Conservation (phyloP, 1,140 invertebrate genomes). For the Dreissena polymorpha region DNA sequence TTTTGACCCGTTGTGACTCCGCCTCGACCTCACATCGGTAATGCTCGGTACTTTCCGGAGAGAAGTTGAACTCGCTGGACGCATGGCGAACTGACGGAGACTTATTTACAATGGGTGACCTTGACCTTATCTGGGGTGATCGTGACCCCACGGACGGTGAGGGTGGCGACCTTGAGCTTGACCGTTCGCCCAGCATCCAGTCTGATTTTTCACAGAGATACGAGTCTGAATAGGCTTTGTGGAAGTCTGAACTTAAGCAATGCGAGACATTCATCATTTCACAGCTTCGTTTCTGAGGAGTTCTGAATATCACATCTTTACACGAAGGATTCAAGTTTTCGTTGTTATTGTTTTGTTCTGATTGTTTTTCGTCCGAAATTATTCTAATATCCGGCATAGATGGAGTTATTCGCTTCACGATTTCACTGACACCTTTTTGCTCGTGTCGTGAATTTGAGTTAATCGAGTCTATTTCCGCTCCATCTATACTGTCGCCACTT, state of each 20-base stretch:
- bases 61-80: slow-evolving; percentile 42
- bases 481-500: slow-evolving; percentile 32
- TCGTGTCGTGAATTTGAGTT: not conserved
- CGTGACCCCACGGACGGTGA: slow-evolving; percentile 27
- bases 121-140: slow-evolving; percentile 41
- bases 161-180: slow-evolving; percentile 48
- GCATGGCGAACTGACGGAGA: slow-evolving; percentile 26
- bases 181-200: slow-evolving; percentile 52
- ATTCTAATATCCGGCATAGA: slow-evolving; percentile 35
- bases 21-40: slow-evolving; percentile 33
- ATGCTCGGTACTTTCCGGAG: slow-evolving; percentile 41
- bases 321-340: not conserved
- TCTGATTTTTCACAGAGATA: slow-evolving; percentile 42
- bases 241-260: slow-evolving; percentile 6
- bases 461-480: not conserved
- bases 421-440: not conserved
- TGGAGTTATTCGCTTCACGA: slow-evolving; percentile 18
- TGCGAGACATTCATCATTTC: slow-evolving; percentile 17
- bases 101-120: slow-evolving; percentile 32
- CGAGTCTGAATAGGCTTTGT: not conserved
- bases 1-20: slow-evolving; percentile 44
- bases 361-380: slow-evolving; percentile 16
- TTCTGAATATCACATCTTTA: slow-evolving; percentile 24
- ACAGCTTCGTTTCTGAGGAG: slow-evolving; percentile 43
- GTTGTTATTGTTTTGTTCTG: too few relatives aligned